Base-by-base conservation (phyloP, 2,797 vertebrate species). In the Euthynnus affinis region DNA sequence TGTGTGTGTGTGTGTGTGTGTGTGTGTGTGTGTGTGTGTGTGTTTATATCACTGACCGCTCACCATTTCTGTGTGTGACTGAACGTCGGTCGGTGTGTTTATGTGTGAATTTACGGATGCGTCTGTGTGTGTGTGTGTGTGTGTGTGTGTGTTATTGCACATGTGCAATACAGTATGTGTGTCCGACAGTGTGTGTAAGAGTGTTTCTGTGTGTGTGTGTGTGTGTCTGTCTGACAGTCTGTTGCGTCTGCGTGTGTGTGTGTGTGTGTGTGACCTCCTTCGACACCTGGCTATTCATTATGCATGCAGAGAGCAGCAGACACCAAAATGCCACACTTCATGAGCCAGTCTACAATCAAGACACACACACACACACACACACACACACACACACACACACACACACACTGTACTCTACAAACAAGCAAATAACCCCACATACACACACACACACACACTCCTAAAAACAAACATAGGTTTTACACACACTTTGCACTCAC, bases 311-410 rank as follows among this genome's bases (percentile, higher is more conserved):
- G 87, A 91, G 89, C 88, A 91, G 90, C 93, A 91, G 90, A 93
- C 93, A 93, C 94, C 88, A 94, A 95, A 95, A 95, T 95, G 94
- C 93, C 94, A 95, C 94, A 94, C 92, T 94, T 94, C 92, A 94
- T 92, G 91, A 95, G 87, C 84, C 59, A 74, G 83, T 81, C 84
- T 80, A 83, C 80, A 90, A 87, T 88, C 84, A 89, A 80, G 57
- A 83, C 80, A 71, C 58, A 82, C 80, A 77, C 75, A 62, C 61
- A 48, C n/a, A 66, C n/a, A 34, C 58, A 70, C 44, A 44, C 34
- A 69, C 9, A 37, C 6, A n/a, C n/a, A n/a, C n/a, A n/a, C n/a
- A n/a, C n/a, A n/a, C n/a, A n/a, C n/a, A n/a, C n/a, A n/a, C n/a
- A 37, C 6, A 61, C 25, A 15, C 72, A 71, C 40, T 73, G 51